A percentile compares a stretch with the other conserved stretches of the same genome.
Conservation (phyloP, 2,113 vertebrate genomes). For the Serilophus lunatus region DNA sequence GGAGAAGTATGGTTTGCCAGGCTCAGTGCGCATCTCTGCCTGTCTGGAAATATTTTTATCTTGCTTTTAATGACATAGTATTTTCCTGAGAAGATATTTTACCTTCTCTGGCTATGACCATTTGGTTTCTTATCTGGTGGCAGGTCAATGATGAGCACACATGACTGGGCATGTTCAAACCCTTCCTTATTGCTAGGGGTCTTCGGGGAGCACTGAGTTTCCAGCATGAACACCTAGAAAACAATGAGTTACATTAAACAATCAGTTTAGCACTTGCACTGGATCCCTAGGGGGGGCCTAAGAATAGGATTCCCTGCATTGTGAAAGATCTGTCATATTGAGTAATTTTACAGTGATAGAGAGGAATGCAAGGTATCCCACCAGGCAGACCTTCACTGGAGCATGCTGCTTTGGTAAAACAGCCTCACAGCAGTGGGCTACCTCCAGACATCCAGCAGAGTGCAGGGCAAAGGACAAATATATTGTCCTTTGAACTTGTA, state of each 20-base stretch:
- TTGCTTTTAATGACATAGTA: not conserved
- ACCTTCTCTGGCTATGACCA: slow-evolving; percentile 92
- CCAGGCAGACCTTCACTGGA: not conserved
- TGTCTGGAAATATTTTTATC: not conserved
- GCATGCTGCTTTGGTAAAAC: not conserved
- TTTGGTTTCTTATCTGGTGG: slow-evolving; percentile 89
- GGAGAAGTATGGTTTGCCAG: not conserved
- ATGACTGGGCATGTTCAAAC: slow-evolving; percentile 97
- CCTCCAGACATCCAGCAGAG: not conserved
- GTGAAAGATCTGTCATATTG: not conserved
- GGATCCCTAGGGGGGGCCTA: fast-evolving
- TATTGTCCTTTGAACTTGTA: not conserved
- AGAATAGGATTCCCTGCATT: not conserved
- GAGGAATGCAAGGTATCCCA: not conserved
- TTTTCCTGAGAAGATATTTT: not conserved
- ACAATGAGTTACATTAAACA: not conserved
- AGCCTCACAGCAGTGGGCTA: not conserved
- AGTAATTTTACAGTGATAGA: not conserved
- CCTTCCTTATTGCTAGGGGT: slow-evolving; percentile 93
- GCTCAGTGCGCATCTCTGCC: not conserved
- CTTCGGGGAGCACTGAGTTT: slow-evolving; percentile 94
- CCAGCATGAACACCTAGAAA: slow-evolving; percentile 93
- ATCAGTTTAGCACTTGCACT: not conserved
- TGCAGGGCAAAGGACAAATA: not conserved
- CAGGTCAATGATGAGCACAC: slow-evolving; percentile 93